Conservation (phyloP, 2,797 vertebrate species). For the Etheostoma nigrum region DNA sequence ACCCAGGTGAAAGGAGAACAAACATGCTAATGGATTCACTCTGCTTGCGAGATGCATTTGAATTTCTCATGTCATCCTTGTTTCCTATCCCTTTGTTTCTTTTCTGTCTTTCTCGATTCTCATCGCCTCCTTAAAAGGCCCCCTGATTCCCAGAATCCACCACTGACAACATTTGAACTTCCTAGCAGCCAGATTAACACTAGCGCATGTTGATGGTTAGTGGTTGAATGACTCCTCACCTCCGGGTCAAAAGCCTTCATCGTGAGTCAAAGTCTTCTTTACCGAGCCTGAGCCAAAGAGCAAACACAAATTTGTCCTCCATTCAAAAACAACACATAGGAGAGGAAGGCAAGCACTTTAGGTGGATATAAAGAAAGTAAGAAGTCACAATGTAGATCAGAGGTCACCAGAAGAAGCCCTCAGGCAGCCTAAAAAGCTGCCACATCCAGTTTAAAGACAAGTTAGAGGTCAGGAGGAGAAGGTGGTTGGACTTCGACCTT, state of each 20-base stretch:
- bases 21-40: slow-evolving; percentile 78
- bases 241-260: slow-evolving; percentile 59
- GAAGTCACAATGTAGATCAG: slow-evolving; percentile 14
- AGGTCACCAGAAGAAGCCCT: slow-evolving; percentile 17
- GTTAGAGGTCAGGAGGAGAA: slow-evolving; percentile 35
- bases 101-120: slow-evolving; percentile 38
- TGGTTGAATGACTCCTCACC: slow-evolving; percentile 64
- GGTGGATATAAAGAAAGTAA: slow-evolving; percentile 15
- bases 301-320: slow-evolving; percentile 28
- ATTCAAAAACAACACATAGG: slow-evolving; percentile 21
- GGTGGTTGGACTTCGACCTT: not conserved
- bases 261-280: slow-evolving; percentile 46
- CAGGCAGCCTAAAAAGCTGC: not conserved
- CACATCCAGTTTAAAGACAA: slow-evolving; percentile 5
- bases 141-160: slow-evolving; percentile 66
- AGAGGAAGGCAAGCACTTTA: slow-evolving; percentile 23
- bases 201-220: slow-evolving; percentile 41
- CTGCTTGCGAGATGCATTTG: slow-evolving; percentile 60
- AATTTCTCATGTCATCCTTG: slow-evolving; percentile 67
- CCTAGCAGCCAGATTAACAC: slow-evolving; percentile 47
- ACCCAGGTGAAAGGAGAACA: slow-evolving; percentile 76
- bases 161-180: slow-evolving; percentile 54
- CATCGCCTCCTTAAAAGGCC: slow-evolving; percentile 42
- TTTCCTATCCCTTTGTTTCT: slow-evolving; percentile 59
- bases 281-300: slow-evolving; percentile 18